These are phyloP conservation scores for Crenuchus spilurus DNA, from an alignment of 2,797 vertebrate genomes.

Conservation along the genomic window DNA sequence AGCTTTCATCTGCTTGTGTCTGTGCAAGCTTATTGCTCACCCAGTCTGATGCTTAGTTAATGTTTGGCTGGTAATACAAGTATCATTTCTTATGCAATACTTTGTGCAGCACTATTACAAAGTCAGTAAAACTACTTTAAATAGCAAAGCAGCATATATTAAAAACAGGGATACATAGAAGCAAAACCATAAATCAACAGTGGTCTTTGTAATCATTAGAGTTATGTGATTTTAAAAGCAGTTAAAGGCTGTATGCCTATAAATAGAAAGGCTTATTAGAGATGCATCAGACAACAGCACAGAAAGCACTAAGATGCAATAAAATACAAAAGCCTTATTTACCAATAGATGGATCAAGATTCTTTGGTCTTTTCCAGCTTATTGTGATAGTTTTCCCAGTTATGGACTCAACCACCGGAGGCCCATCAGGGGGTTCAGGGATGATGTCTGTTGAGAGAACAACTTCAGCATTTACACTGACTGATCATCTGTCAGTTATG, in stretches of 20 bases:
- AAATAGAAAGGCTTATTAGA: neutral
- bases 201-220: neutral
- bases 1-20: too few species aligned
- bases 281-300: neutral
- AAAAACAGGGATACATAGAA: neutral
- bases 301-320: neutral
- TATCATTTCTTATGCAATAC: neutral
- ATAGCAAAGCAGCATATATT: conserved; percentile 38
- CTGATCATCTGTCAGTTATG: neutral
- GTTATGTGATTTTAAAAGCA: neutral
- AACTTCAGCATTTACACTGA: neutral
- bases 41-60: neutral
- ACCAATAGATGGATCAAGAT: conserved; percentile 88
- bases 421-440: conserved; percentile 88
- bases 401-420: conserved; percentile 83
- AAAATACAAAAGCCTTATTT: conserved; percentile 16
- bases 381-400: conserved; percentile 87
- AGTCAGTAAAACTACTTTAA: neutral
- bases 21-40: too few species aligned
- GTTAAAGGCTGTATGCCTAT: neutral
- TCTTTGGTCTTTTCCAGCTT: conserved; percentile 89
- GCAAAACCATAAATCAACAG: conserved; percentile 1
- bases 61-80: neutral
- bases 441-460: conserved; percentile 82
- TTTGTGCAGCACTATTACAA: neutral